Evolutionary conservation across 1,140 invertebrate genomes (phyloP).

Genomic region (Penaeus indicus): DNA sequence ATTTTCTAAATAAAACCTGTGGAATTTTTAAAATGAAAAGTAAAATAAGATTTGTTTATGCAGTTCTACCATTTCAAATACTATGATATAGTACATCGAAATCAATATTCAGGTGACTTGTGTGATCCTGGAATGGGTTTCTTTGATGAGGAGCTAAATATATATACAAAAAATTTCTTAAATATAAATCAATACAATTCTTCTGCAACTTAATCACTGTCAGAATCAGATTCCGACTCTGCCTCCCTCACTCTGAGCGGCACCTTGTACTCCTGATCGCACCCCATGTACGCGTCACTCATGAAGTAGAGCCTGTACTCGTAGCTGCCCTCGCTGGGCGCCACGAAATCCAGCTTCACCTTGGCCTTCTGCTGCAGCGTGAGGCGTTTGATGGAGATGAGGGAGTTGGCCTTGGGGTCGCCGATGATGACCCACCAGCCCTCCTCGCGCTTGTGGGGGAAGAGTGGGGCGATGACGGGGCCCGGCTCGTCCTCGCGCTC

Average conservation of each 20-base stretch:
- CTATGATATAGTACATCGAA: not conserved
- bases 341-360: constrained; percentile 95
- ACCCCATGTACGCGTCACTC: constrained; percentile 98
- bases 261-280: constrained; percentile 96
- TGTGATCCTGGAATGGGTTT: not conserved
- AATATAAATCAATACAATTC: not conserved
- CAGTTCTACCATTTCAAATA: no score
- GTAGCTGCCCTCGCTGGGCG: constrained; percentile 78
- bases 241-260: constrained; percentile 82
- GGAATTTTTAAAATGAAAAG: no score
- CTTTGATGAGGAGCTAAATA: not conserved
- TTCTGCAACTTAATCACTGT: constrained; percentile 58
- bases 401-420: constrained; percentile 92
- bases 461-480: constrained; percentile 97
- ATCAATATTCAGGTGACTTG: not conserved
- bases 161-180: not conserved
- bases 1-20: no score
- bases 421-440: constrained; percentile 99
- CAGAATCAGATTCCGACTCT: constrained; percentile 68
- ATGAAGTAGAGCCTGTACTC: constrained; percentile 95
- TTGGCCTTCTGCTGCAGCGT: constrained; percentile 94
- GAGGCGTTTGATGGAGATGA: constrained; percentile 96
- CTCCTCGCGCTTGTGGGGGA: constrained; percentile 98
- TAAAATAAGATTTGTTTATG: no score
- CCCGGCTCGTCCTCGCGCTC: constrained; percentile 97